Evolutionary conservation across 2,888 invertebrate genomes (phyloP), one percentile per base, ranked within the genome.

Genomic region (Entomobrya proxima): DNA sequence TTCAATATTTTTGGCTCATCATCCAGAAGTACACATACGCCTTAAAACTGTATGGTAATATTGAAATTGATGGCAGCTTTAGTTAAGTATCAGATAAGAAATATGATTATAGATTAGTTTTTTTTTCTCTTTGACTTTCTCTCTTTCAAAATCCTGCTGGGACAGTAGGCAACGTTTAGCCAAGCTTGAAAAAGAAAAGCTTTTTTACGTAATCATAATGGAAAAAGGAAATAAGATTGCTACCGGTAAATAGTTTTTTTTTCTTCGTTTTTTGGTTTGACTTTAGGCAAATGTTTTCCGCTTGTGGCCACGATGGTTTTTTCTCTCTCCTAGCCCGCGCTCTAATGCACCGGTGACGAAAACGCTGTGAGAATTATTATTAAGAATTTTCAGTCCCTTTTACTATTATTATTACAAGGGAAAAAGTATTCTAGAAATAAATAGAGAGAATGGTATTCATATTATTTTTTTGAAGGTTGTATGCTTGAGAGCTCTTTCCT

Each of bases 231-330:
- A 52, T 21, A n/a, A 7, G 40, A 24, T 67, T 67, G 40, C 4
- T 24, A 21, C 21, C 24, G 64, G 35, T 35, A 64, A 67, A 21
- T 67, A 67, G 24, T n/a, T 35, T 64, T 64, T 67, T 40, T 67
- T n/a, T 44, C 24, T 35, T 64, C 37, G 40, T 40, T 67, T n/a
- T 44, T 15, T 69, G 15, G 27, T 24, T 15, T 9, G 40, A 52
- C 7, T 64, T 13, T 24, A 67, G 2, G 37, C 67, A 67, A 37
- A 67, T 44, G 24, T 15, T 24, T 69, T 69, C 27, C 67, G 67
- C 67, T 69, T 69, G 40, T 69, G 67, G 67, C 27, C 47, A 69
- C 30, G 69, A 30, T 69, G 61, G 15, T 47, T 69, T 44, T 69
- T 44, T n/a, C 27, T 30, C n/a, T n/a, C n/a, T n/a, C n/a, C n/a